Conservation (phyloP, 1,140 invertebrate genomes). For the Drosophila aff. region DNA sequence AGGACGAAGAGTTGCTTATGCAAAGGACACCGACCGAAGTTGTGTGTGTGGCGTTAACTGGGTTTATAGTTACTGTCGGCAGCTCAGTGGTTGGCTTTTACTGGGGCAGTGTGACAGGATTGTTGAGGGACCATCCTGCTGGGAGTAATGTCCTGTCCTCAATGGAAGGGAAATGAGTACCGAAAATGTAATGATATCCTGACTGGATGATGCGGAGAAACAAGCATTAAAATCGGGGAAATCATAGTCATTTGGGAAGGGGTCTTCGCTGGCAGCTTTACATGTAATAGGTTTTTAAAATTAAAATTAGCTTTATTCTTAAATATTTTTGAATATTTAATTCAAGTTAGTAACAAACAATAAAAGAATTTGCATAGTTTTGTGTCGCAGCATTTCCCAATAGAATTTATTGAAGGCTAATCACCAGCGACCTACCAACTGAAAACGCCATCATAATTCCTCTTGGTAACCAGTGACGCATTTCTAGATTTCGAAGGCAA, state of each 20-base stretch:
- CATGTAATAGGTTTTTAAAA: not conserved
- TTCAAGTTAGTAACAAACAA: not conserved
- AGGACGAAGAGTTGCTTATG: constrained; percentile 28
- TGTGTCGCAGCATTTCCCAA: not conserved
- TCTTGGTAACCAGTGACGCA: not conserved
- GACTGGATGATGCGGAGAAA: not conserved
- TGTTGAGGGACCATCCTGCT: constrained; percentile 4
- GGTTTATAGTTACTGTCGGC: constrained; percentile 53
- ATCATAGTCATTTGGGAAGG: not conserved
- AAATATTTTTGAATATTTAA: not conserved
- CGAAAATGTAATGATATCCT: constrained; percentile 12
- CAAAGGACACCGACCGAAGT: constrained; percentile 33
- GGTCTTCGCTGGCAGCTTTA: not conserved
- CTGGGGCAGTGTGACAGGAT: constrained; percentile 22
- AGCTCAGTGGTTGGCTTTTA: constrained; percentile 45
- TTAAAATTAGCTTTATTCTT: not conserved
- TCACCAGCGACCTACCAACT: not conserved
- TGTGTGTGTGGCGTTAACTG: constrained; percentile 34
- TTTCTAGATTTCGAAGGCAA: not conserved
- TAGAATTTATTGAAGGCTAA: not conserved
- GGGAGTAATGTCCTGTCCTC: not conserved
- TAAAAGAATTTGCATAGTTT: no score
- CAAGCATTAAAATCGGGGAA: not conserved
- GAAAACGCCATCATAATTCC: not conserved
- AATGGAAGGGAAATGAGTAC: not conserved